These are phyloP conservation scores for Trissoscelio sp. DNA, from an alignment of 2,888 invertebrate species.

Conservation along the genomic window DNA sequence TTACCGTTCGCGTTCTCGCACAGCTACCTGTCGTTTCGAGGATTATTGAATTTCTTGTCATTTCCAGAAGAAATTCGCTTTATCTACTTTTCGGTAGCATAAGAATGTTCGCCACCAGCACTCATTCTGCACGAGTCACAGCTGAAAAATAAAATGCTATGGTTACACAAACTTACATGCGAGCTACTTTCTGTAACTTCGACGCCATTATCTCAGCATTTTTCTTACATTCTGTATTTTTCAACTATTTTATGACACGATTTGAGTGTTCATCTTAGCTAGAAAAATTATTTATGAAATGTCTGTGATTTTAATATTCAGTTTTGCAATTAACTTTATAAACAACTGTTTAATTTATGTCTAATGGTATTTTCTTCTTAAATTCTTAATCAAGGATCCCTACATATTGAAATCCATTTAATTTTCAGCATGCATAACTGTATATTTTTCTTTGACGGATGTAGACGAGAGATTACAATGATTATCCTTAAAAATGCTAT, in stretches of 20 bases:
- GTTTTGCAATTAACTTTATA: too few relatives aligned
- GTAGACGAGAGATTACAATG: too few relatives aligned
- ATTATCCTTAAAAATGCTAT: too few relatives aligned
- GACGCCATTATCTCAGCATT: conserved; percentile 47
- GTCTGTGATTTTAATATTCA: too few relatives aligned
- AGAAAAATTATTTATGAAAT: too few relatives aligned
- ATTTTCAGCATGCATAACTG: too few relatives aligned
- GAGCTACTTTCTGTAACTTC: conserved; percentile 37
- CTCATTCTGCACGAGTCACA: conserved; percentile 63
- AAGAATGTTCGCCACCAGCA: conserved; percentile 62
- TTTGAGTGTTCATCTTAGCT: background rate
- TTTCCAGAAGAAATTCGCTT: conserved; percentile 82
- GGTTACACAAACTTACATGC: conserved; percentile 47
- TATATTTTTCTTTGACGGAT: too few relatives aligned
- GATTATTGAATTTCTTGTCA: conserved; percentile 83
- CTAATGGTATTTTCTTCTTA: too few relatives aligned
- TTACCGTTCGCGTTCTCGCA: conserved; percentile 23
- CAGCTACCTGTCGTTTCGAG: conserved; percentile 73
- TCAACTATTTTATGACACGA: background rate
- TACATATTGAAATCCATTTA: too few relatives aligned
- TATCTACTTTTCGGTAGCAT: conserved; percentile 76
- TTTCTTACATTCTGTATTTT: conserved; percentile 43
- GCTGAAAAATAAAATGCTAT: conserved; percentile 55
- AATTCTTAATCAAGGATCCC: too few relatives aligned
- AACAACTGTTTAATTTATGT: too few relatives aligned